Conservation (phyloP, 1,140 invertebrate genomes). For the Sipha flava region DNA sequence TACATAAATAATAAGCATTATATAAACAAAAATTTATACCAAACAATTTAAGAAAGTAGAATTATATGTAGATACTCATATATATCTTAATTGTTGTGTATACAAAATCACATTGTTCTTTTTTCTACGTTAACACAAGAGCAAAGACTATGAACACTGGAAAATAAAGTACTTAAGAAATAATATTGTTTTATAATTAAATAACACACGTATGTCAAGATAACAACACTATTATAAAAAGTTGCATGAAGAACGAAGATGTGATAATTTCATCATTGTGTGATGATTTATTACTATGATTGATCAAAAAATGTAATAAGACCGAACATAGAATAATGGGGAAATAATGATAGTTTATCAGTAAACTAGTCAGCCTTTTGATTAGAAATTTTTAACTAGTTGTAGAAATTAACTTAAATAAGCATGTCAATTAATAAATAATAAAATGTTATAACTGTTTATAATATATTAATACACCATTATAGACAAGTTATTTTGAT, state of each 20-base stretch:
- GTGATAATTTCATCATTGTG: not conserved
- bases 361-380: slow-evolving; percentile 10
- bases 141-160: not conserved
- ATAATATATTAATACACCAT: too few relatives aligned
- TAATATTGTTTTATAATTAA: slow-evolving; percentile 20
- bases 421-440: too few relatives aligned
- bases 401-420: not conserved
- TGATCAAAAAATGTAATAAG: not conserved
- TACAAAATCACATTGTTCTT: not conserved
- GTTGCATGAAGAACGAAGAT: not conserved
- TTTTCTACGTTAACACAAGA: not conserved
- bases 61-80: too few relatives aligned
- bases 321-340: too few relatives aligned
- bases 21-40: not conserved
- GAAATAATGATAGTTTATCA: not conserved
- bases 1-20: not conserved
- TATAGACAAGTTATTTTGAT: too few relatives aligned
- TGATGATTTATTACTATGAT: not conserved
- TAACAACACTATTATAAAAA: slow-evolving; percentile 6
- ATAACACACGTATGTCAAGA: slow-evolving; percentile 7
- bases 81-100: not conserved
- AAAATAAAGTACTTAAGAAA: not conserved
- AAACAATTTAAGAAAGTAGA: not conserved
- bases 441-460: too few relatives aligned
- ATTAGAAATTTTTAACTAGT: not conserved